Evolutionary conservation across 35 echinoderm and acorn worm species (phyloP), one percentile per base, ranked within the genome.

Genomic region (Apostichopus japonicus): DNA sequence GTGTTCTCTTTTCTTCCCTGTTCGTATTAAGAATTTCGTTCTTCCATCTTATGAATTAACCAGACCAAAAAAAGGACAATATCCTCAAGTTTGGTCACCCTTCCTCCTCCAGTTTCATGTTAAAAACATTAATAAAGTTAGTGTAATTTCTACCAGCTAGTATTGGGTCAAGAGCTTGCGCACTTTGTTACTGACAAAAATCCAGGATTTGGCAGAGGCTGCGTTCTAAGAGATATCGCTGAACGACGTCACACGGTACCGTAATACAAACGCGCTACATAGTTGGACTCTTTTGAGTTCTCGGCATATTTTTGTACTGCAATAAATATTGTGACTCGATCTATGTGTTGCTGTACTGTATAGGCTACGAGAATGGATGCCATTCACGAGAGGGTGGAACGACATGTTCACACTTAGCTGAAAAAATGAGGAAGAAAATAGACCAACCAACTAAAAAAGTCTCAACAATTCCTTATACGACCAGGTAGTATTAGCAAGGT

Each of bases 401-500:
- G 71, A 75, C 71, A 19, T 75, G 71, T 75, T 75, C 71, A 75
- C 15, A n/a, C 17, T 75, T n/a, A 7, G 71, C 71, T 21, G 71
- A 75, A 75, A 67, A 54, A 55, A 84, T 84, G 81, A 84, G 81
- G 81, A 84, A 84, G 81, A 84, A 84, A 84, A 84, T 58, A 19
- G 81, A 84, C 22, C 53, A 84, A 84, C 81, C 81, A 10, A 21
- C 22, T 16, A 84, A 84, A 11, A 84, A 84, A 24, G 81, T 84
- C 5, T 84, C 81, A 57, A 84, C 81, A 57, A 84, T 84, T 58
- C 81, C 81, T 23, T 55, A 84, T 51, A 57, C 81, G 5, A 84
- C 10, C n/a, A 84, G 81, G 81, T 84, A 84, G 6, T 23, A n/a
- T 57, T 58, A 55, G 8, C 6, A 75, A 7, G 71, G 21, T 75